Evolutionary conservation across 2,888 invertebrate genomes (phyloP), one percentile per base, ranked within the genome.

Genomic region (Frankliniella fusca): DNA sequence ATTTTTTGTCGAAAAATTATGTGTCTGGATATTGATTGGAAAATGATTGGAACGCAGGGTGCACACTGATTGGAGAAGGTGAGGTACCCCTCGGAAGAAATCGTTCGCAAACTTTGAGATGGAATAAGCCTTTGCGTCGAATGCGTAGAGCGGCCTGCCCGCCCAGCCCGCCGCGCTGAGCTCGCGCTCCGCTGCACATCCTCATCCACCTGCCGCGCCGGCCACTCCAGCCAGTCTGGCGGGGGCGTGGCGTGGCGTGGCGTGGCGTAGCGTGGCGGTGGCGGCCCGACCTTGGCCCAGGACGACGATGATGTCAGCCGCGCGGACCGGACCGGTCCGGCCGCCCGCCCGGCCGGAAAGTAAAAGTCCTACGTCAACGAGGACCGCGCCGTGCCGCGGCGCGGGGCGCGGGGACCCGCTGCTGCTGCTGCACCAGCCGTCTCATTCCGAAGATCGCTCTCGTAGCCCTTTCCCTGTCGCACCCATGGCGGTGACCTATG

Each of bases 331-430:
- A 76, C 70, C 70, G 70, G 70, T 76, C 27, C 70, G 70, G 23
- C 38, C 38, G 38, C 3, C 38, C 38, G 38, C 3, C n/a, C 38
- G 38, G 38, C 70, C 70, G 70, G 70, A 76, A 76, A 76, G 70
- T 76, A 76, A 76, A 76, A 76, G 70, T 76, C 70, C 70, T 76
- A 76, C 70, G 70, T 76, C 70, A 76, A 76, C 70, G 9, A 15
- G 54, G 5, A 38, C 38, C 38, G 61, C 15, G 61, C 20, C 61
- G 15, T 7, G 7, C 61, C 61, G n/a, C n/a, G n/a, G n/a, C n/a
- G n/a, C n/a, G n/a, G n/a, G n/a, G n/a, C n/a, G n/a, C n/a, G n/a
- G n/a, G n/a, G 20, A 61, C 61, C 61, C n/a, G 61, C 18, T 61
- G 61, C 61, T 0, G 20, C 20, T 7, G 61, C 61, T 61, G 61